Evolutionary conservation across 1,140 invertebrate species (phyloP).

Genomic region (Anastrepha ludens): DNA sequence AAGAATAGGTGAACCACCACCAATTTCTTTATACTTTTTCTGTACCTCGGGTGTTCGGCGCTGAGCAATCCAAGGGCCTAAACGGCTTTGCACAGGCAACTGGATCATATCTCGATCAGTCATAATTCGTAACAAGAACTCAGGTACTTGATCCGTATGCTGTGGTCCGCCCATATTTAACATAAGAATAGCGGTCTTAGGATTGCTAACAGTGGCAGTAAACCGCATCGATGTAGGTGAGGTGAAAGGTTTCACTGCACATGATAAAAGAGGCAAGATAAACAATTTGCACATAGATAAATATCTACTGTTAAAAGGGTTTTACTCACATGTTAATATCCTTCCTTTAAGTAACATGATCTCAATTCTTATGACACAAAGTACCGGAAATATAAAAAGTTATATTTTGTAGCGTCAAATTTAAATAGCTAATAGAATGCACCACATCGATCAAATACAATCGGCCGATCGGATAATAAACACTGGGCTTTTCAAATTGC

Average conservation of each 20-base stretch:
- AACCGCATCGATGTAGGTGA: background rate
- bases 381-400: too few relatives aligned
- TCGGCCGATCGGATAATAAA: too few relatives aligned
- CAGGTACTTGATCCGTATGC: constrained; percentile 87
- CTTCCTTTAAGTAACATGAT: constrained; percentile 18
- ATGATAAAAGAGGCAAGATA: background rate
- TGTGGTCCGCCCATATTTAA: constrained; percentile 97
- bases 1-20: constrained; percentile 95
- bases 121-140: constrained; percentile 93
- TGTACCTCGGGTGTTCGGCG: constrained; percentile 90
- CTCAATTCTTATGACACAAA: background rate
- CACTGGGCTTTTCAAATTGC: too few relatives aligned
- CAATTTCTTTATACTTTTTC: constrained; percentile 95
- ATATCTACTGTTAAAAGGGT: background rate
- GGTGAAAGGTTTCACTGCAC: background rate
- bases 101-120: constrained; percentile 97
- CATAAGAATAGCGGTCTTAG: constrained; percentile 95
- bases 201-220: constrained; percentile 57
- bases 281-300: background rate
- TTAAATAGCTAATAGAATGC: too few relatives aligned
- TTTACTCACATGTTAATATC: background rate
- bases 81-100: constrained; percentile 88
- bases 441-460: too few relatives aligned
- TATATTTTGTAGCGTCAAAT: too few relatives aligned
- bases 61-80: constrained; percentile 93